phyloP scores from a whole-genome alignment of 2,888 invertebrate species.

The Latrodectus hesperus region DNA sequence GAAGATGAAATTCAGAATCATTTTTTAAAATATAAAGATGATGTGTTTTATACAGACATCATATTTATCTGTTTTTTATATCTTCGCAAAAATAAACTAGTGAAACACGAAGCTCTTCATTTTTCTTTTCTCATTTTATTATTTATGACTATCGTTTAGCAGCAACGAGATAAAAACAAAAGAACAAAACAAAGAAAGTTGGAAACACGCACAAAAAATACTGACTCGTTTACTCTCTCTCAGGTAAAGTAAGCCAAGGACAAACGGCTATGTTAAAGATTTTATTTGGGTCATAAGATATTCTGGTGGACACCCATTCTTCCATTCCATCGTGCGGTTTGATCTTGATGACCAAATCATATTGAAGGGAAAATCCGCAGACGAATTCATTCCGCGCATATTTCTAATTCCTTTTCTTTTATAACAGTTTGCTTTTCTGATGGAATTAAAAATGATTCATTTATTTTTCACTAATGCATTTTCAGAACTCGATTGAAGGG shows the following conservation, averaged over 20 bases:
- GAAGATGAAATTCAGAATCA: neutral
- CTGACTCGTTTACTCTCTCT: slow-evolving; percentile 13
- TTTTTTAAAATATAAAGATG: neutral
- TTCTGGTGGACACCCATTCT: slow-evolving; percentile 35
- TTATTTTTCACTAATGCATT: too few species aligned
- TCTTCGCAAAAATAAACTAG: too few species aligned
- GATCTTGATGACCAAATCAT: slow-evolving; percentile 7
- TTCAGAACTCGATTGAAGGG: too few species aligned
- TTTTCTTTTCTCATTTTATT: slow-evolving; percentile 25
- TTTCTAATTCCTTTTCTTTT: neutral
- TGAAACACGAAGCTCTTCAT: too few species aligned
- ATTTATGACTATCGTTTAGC: slow-evolving; percentile 21
- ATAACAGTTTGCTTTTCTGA: too few species aligned
- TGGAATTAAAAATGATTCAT: too few species aligned
- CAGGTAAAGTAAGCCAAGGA: slow-evolving; percentile 52
- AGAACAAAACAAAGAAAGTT: slow-evolving; percentile 36
- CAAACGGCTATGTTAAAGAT: slow-evolving; percentile 1
- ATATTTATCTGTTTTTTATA: neutral
- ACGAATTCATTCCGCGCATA: slow-evolving; percentile 40
- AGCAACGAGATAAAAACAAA: slow-evolving; percentile 37
- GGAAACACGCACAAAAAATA: neutral
- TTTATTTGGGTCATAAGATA: slow-evolving; percentile 48
- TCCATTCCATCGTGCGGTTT: slow-evolving; percentile 3
- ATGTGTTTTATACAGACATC: neutral
- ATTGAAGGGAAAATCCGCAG: slow-evolving; percentile 27